A percentile compares a stretch with the other conserved stretches of the same genome.
These are phyloP conservation scores for Siniperca chuatsi DNA, from an alignment of 2,113 vertebrate genomes.

Conservation along the genomic window DNA sequence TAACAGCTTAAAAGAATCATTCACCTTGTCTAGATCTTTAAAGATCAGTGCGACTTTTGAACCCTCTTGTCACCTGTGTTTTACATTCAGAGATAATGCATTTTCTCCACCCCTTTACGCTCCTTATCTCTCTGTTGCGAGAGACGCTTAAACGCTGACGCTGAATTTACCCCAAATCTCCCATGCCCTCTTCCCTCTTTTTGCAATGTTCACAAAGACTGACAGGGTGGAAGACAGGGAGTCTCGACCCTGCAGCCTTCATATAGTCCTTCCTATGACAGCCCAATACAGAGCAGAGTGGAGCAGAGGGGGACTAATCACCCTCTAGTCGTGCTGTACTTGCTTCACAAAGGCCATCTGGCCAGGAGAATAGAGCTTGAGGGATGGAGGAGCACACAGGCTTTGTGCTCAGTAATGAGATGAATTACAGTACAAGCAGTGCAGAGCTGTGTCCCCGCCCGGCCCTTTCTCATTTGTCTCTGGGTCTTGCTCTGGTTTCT, in stretches of 20 bases:
- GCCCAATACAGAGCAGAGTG: constrained; percentile 37
- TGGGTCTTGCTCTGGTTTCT: constrained; percentile 43
- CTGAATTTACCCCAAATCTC: neutral
- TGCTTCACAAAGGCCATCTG: constrained; percentile 66
- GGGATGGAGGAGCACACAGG: constrained; percentile 49
- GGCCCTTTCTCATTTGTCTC: constrained; percentile 62
- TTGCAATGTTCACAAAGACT: constrained; percentile 18
- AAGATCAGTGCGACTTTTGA: neutral
- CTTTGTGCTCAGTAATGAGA: constrained; percentile 73
- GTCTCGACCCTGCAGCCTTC: constrained; percentile 22
- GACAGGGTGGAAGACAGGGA: constrained; percentile 5
- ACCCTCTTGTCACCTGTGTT: neutral
- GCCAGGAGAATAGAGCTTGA: constrained; percentile 57
- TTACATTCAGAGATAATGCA: neutral
- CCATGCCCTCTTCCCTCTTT: neutral
- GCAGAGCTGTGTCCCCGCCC: constrained; percentile 48
- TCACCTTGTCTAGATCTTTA: neutral
- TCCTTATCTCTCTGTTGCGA: neutral
- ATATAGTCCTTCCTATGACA: constrained; percentile 21
- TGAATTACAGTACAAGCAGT: constrained; percentile 63
- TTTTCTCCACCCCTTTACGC: neutral
- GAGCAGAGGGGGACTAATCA: constrained; percentile 55
- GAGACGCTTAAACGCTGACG: neutral
- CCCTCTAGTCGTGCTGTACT: constrained; percentile 33
- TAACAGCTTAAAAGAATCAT: neutral